Percentiles rank a stretch among this genome's conserved stretches.
These are phyloP conservation scores for Aphidius gifuensis DNA, from an alignment of 1,140 invertebrate species.

Conservation along the genomic window DNA sequence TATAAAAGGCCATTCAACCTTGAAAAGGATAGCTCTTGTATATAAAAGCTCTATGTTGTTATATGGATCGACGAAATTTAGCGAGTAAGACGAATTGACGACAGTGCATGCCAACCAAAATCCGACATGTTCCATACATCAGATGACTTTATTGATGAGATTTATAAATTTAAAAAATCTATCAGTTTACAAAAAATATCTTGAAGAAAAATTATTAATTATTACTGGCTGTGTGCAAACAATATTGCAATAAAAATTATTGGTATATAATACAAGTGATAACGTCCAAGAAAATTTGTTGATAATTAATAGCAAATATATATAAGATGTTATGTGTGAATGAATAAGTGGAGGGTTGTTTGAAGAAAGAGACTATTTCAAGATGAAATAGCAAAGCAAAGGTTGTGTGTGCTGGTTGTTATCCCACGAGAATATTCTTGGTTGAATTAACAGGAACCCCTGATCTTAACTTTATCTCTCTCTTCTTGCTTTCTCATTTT, in stretches of 20 bases:
- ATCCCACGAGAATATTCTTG: constrained; percentile 45
- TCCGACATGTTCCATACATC: constrained; percentile 45
- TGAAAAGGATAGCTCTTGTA: constrained; percentile 12
- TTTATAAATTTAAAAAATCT: not conserved
- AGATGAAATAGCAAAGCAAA: constrained; percentile 27
- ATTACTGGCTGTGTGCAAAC: too few species aligned
- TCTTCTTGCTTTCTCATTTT: constrained; percentile 29
- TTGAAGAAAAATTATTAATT: constrained; percentile 27
- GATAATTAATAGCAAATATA: constrained; percentile 7
- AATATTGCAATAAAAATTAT: not conserved
- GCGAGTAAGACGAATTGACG: constrained; percentile 50
- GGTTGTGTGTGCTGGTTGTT: constrained; percentile 29
- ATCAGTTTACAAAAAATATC: constrained; percentile 7
- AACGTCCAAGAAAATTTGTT: not conserved
- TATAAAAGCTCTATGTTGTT: not conserved
- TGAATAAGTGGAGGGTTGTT: not conserved
- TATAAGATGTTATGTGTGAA: constrained; percentile 5
- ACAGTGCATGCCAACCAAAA: constrained; percentile 40
- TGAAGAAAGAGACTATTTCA: not conserved
- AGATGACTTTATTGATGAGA: constrained; percentile 32
- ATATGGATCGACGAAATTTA: constrained; percentile 42
- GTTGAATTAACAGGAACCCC: constrained; percentile 53
- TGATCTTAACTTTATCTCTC: constrained; percentile 36
- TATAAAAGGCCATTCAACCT: constrained; percentile 1
- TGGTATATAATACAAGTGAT: constrained; percentile 3